Base-by-base conservation (phyloP, 2,888 invertebrate species). In the Rhingia campestris region DNA sequence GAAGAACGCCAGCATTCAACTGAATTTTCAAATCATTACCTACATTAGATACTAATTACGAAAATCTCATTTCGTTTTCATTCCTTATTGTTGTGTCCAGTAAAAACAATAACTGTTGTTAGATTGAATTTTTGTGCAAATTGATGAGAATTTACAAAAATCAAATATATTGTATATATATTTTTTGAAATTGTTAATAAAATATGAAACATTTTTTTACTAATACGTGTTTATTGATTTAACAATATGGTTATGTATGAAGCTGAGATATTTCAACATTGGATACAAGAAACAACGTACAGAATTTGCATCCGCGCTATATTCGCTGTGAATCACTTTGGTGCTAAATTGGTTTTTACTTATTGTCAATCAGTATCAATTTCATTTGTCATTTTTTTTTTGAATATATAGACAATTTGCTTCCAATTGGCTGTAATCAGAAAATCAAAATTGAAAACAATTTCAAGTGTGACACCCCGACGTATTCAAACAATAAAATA, bases 181-280 rank as follows among this genome's bases (percentile, higher is more conserved):
- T 73, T 45, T 72, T 76, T 76, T 56, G n/a, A 73, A 61, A 45
- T 51, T 77, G 58, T 67, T 56, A 76, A 82, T 82, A 82, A 77
- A 77, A 43, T 12, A 5, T 3, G 66, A 64, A 64, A 37, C 32
- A 51, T 59, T 51, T 81, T 64, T 63, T 51, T 59, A 61, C 61
- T 39, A 72, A 41, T 45, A 58, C 4, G 4, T 41, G 10, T 76
- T 77, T 63, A 47, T 67, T 47, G 64, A 54, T 80, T 41, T 43
- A 43, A 33, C 41, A 47, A 1, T 22, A 22, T 22, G 22, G 22
- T 22, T 22, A 2, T 22, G 22, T 22, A 22, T 2, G 22, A 22
- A 22, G 22, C 22, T 22, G 22, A 56, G 6, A 4, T 35, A 45
- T 32, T 56, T 56, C 56, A 64, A 54, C 22, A 56, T 33, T 49